phyloP scores from a whole-genome alignment of 2,113 vertebrate genomes.

The human region GRCh38 chr3:86635501-86636000 shows the following conservation, averaged over 20 bases:
- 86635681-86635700: constrained; percentile 5
- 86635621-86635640: background rate
- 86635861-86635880: background rate
- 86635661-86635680: background rate
- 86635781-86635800: constrained; percentile 23
- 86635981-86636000: background rate
- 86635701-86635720: constrained; percentile 56
- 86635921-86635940: background rate
- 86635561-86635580: background rate
- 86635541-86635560: background rate
- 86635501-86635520: background rate
- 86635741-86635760: constrained; percentile 17
- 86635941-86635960: background rate
- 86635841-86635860: background rate
- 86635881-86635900: background rate
- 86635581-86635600: constrained; percentile 12
- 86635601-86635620: background rate
- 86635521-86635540: background rate
- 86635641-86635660: background rate
- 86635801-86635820: background rate
- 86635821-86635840: background rate
- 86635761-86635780: constrained; percentile 29
- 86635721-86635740: constrained; percentile 31
- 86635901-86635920: background rate
- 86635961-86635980: background rate